These are phyloP conservation scores for Pachliopta kotzebuea DNA, from an alignment of 2,888 invertebrate genomes.

Conservation along the genomic window DNA sequence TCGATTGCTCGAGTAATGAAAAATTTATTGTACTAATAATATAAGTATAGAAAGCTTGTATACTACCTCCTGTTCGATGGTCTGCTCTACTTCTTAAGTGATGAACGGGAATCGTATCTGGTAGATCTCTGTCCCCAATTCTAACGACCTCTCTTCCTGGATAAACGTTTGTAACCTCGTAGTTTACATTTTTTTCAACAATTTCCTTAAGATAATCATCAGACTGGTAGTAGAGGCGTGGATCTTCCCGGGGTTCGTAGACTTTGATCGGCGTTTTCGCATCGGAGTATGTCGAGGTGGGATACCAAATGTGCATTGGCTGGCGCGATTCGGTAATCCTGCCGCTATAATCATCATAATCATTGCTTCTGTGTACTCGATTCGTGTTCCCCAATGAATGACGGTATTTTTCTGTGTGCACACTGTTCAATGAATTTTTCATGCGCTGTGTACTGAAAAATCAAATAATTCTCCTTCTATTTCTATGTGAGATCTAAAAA, in stretches of 20 bases:
- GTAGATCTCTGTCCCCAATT: conserved; percentile 39
- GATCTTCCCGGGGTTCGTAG: conserved; percentile 67
- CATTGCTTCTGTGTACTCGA: conserved; percentile 47
- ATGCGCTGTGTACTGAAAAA: conserved; percentile 3
- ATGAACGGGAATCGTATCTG: conserved; percentile 30
- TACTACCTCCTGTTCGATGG: conserved; percentile 36
- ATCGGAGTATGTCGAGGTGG: conserved; percentile 45
- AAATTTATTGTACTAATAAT: background rate
- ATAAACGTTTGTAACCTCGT: conserved; percentile 57
- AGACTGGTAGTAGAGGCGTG: conserved; percentile 68
- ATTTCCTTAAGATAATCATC: conserved; percentile 64
- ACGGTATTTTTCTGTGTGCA: conserved; percentile 35
- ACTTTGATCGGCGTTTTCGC: conserved; percentile 47
- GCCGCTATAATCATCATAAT: conserved; percentile 65
- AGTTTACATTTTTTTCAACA: conserved; percentile 54
- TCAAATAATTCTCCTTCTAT: background rate
- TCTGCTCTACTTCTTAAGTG: conserved; percentile 39
- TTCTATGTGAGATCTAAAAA: background rate
- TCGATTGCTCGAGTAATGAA: too few relatives aligned
- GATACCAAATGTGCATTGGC: conserved; percentile 46
- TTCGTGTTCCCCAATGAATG: conserved; percentile 43
- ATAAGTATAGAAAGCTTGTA: background rate
- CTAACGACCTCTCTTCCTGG: conserved; percentile 58
- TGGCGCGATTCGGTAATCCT: conserved; percentile 49
- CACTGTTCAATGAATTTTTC: conserved; percentile 37